Percentiles rank a stretch among this genome's conserved stretches.
Conservation (phyloP, 2,113 vertebrate species). For the Tragulus kanchil region DNA sequence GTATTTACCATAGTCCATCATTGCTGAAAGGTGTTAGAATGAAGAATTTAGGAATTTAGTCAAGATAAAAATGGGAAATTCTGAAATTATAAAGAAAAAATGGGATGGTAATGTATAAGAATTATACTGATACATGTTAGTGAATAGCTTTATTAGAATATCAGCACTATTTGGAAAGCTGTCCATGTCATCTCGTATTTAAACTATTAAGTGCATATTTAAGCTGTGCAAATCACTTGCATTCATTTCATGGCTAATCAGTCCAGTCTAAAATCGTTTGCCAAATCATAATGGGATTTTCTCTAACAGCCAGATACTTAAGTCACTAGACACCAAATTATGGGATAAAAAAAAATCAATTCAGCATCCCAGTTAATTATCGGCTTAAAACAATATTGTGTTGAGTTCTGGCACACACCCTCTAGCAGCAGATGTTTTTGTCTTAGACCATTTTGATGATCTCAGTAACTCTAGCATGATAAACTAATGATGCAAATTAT, state of each 20-base stretch:
- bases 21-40: constrained; percentile 43
- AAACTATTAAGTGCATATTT: constrained; percentile 77
- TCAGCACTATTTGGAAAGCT: constrained; percentile 51
- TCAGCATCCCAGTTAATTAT: constrained; percentile 80
- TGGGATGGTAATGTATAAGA: background rate
- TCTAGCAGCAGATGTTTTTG: constrained; percentile 79
- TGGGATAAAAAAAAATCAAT: constrained; percentile 81
- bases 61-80: constrained; percentile 64
- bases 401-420: constrained; percentile 76
- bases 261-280: constrained; percentile 75
- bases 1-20: constrained; percentile 11
- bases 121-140: background rate
- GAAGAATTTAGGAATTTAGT: background rate
- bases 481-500: constrained; percentile 74
- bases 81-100: constrained; percentile 13
- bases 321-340: constrained; percentile 78
- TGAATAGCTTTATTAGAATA: constrained; percentile 28
- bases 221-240: constrained; percentile 57
- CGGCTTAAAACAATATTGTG: constrained; percentile 84
- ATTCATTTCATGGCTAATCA: constrained; percentile 82
- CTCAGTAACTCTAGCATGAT: constrained; percentile 71
- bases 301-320: constrained; percentile 77
- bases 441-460: constrained; percentile 72
- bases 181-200: constrained; percentile 64
- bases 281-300: constrained; percentile 80